Conservation (phyloP, 2,888 invertebrate genomes). For the Salpingus planirostris region DNA sequence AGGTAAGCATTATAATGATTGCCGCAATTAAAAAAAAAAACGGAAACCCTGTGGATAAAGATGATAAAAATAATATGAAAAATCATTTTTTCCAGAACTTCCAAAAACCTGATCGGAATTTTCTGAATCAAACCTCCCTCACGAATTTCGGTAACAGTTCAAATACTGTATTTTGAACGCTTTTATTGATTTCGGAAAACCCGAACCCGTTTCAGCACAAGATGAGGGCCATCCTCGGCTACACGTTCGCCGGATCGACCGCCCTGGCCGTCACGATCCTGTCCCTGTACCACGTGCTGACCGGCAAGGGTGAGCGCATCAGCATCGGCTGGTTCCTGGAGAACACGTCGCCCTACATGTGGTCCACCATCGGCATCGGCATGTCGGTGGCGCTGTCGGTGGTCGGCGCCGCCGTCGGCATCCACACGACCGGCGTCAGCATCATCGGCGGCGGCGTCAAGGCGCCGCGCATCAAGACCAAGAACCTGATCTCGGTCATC, state of each 20-base stretch:
- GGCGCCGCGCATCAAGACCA: conserved; percentile 97
- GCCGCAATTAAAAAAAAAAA: too few relatives aligned
- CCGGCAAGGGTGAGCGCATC: conserved; percentile 78
- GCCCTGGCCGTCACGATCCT: conserved; percentile 35
- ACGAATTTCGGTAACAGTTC: too few relatives aligned
- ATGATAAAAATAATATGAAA: too few relatives aligned
- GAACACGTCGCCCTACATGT: conserved; percentile 91
- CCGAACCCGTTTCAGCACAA: neutral
- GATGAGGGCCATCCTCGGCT: conserved; percentile 34
- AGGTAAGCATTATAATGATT: too few relatives aligned
- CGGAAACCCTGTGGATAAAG: too few relatives aligned
- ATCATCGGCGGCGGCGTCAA: conserved; percentile 98
- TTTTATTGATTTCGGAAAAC: too few relatives aligned
- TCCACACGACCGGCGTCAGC: conserved; percentile 92
- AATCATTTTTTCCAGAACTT: too few relatives aligned
- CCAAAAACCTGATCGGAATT: too few relatives aligned
- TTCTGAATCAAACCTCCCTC: too few relatives aligned
- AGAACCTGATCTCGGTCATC: conserved; percentile 98
- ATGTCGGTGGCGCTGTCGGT: conserved; percentile 91
- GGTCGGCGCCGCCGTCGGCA: conserved; percentile 91
- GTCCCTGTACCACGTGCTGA: conserved; percentile 61
- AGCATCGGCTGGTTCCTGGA: conserved; percentile 88
- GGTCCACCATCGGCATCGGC: conserved; percentile 90
- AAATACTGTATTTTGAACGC: too few relatives aligned
- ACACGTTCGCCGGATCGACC: conserved; percentile 36